Percentiles rank a stretch among this genome's conserved stretches.
Evolutionary conservation across 2,797 vertebrate species (phyloP).

Genomic region (Coregonus suidteri): DNA sequence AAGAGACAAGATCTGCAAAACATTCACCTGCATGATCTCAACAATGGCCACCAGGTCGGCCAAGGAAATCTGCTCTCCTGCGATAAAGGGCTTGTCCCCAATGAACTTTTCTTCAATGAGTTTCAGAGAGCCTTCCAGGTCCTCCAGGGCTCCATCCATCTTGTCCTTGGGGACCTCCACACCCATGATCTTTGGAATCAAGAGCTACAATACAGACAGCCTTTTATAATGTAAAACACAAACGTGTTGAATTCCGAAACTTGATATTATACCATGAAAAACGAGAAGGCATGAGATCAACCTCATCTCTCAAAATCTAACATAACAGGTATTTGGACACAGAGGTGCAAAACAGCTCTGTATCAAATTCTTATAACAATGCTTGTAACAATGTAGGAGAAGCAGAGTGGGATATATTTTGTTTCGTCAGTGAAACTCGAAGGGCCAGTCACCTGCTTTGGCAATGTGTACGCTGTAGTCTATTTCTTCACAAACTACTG

Average conservation of each 20-base stretch:
- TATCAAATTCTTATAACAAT: not conserved
- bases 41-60: slow-evolving; percentile 84
- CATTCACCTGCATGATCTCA: slow-evolving; percentile 83
- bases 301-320: not conserved
- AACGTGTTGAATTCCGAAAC: not conserved
- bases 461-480: too few relatives aligned
- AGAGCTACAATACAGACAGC: slow-evolving; percentile 22
- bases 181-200: slow-evolving; percentile 41
- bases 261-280: not conserved
- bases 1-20: too few relatives aligned
- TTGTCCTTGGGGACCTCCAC: slow-evolving; percentile 64
- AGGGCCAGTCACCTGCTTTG: too few relatives aligned
- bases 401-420: too few relatives aligned
- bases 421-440: too few relatives aligned
- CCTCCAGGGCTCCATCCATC: slow-evolving; percentile 61
- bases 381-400: not conserved
- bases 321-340: too few relatives aligned
- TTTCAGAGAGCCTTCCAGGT: slow-evolving; percentile 67
- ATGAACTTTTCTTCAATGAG: slow-evolving; percentile 82
- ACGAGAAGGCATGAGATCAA: not conserved
- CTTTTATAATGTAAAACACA: not conserved
- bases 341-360: not conserved
- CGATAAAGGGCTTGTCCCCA: slow-evolving; percentile 78
- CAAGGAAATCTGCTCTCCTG: slow-evolving; percentile 76
- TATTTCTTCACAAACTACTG: too few relatives aligned